Evolutionary conservation across 2,113 vertebrate species (phyloP).

Genomic region (Sisor rabdophorus): DNA sequence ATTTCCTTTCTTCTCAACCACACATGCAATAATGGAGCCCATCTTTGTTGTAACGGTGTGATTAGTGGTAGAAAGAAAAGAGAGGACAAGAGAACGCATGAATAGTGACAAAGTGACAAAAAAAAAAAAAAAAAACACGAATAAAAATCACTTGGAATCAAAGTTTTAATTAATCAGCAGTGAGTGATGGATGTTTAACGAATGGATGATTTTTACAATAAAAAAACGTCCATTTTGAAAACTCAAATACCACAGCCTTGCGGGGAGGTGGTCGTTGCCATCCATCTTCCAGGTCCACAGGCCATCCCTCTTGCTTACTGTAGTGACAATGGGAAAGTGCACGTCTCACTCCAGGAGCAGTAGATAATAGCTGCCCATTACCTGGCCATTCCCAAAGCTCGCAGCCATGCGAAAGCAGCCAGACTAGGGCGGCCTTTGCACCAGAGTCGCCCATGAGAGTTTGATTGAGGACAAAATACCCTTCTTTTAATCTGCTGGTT

Average conservation of each 20-base stretch:
- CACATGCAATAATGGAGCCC: slow-evolving; percentile 97
- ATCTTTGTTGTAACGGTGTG: slow-evolving; percentile 95
- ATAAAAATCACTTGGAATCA: slow-evolving; percentile 59
- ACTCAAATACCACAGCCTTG: slow-evolving; percentile 48
- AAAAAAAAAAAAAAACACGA: slow-evolving; percentile 51
- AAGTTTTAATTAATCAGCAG: slow-evolving; percentile 70
- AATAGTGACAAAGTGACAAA: slow-evolving; percentile 7
- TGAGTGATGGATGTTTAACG: slow-evolving; percentile 56
- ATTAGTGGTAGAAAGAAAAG: slow-evolving; percentile 74
- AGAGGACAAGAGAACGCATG: slow-evolving; percentile 45
- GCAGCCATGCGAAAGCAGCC: slow-evolving; percentile 15
- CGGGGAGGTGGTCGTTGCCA: slow-evolving; percentile 61
- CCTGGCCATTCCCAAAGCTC: slow-evolving; percentile 60
- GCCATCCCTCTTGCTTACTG: slow-evolving; percentile 65
- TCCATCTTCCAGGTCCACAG: slow-evolving; percentile 52
- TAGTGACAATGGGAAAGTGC: slow-evolving; percentile 68
- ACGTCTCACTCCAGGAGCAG: slow-evolving; percentile 58
- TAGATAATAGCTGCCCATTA: slow-evolving; percentile 72
- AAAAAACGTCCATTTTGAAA: neutral
- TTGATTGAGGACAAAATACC: slow-evolving; percentile 54
- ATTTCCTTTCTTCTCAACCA: slow-evolving; percentile 95
- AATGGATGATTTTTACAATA: slow-evolving; percentile 54
- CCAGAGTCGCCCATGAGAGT: slow-evolving; percentile 50
- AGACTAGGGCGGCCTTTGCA: slow-evolving; percentile 32
- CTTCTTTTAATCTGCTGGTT: slow-evolving; percentile 39